Evolutionary conservation across 1,140 invertebrate species (phyloP), one percentile per base, ranked within the genome.

Genomic region (Lanistes nyassanus): DNA sequence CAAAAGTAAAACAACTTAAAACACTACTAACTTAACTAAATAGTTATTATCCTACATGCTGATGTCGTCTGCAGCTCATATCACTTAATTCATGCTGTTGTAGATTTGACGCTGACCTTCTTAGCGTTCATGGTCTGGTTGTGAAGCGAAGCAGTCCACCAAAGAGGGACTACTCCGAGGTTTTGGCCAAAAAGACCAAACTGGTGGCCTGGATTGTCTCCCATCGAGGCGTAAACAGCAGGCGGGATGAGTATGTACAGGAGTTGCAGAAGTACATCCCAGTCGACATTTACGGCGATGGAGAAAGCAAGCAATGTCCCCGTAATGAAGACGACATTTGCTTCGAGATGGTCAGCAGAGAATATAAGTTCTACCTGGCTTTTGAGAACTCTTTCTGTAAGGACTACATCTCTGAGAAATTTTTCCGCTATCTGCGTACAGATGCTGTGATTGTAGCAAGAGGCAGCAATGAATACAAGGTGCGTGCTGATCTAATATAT

Each of bases 401-500:
- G 69, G 96, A 98, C 88, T 99, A 98, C 87, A 95, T 98, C 56
- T 98, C 97, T 0, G 97, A 98, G 86, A 99, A 99, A 87, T 96
- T 98, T 86, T 99, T 96, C 86, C 21, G 62, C 39, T 72, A 34
- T 16, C n/a, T 73, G 19, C 68, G 85, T 58, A 90, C 13, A 23
- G n/a, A 81, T 0, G 95, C 93, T 0, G 91, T 95, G 23, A 94
- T 94, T 0, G 88, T 95, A 55, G 92, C 94, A 34, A 91, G 93
- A 89, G 94, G 94, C 2, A 88, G 92, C 0, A 78, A 79, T 19
- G 91, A 91, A 83, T 93, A 91, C 85, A 85, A 86, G 37, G 87
- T 79, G 79, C 13, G 51, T 23, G 51, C 13, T 53, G 23, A 23
- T 23, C 13, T 53, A 13, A 13, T n/a, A n/a, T 78, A 91, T n/a